phyloP scores from a whole-genome alignment of 2,113 vertebrate species.

The Elachura formosa region DNA sequence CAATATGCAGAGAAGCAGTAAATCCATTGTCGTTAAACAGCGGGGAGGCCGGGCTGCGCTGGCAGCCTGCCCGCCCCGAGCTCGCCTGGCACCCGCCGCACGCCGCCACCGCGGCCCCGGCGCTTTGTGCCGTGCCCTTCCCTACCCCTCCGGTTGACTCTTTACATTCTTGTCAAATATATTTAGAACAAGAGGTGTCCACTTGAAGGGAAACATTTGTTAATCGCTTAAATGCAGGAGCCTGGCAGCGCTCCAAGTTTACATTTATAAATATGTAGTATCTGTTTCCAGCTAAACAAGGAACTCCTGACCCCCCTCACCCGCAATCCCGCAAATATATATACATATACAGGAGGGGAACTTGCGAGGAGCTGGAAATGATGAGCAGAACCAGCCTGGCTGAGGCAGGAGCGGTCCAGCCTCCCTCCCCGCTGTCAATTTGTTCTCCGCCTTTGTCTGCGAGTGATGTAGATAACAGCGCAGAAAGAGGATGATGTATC shows the following conservation, averaged over 20 bases:
- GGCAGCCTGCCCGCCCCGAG: constrained; percentile 80
- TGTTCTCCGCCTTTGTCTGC: constrained; percentile 44
- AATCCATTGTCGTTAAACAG: constrained; percentile 95
- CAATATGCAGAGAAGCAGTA: constrained; percentile 86
- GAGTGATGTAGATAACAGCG: constrained; percentile 48
- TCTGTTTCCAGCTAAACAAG: constrained; percentile 64
- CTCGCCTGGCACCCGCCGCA: constrained; percentile 69
- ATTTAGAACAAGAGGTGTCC: constrained; percentile 87
- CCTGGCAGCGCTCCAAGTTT: constrained; percentile 79
- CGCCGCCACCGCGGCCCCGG: neutral
- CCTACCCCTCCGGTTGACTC: constrained; percentile 74
- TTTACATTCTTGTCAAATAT: constrained; percentile 83
- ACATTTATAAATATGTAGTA: constrained; percentile 76
- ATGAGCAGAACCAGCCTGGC: constrained; percentile 40
- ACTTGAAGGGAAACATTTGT: constrained; percentile 80
- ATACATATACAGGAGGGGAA: neutral
- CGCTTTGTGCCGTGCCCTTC: constrained; percentile 66
- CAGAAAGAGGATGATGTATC: constrained; percentile 49
- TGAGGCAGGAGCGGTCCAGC: neutral
- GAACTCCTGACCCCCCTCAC: constrained; percentile 42
- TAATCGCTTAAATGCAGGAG: constrained; percentile 81
- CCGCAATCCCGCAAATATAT: constrained; percentile 8
- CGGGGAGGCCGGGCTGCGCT: constrained; percentile 78
- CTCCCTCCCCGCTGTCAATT: neutral
- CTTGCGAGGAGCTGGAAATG: neutral